phyloP scores from a whole-genome alignment of 1,140 invertebrate species.

The Chymomyza costata region DNA sequence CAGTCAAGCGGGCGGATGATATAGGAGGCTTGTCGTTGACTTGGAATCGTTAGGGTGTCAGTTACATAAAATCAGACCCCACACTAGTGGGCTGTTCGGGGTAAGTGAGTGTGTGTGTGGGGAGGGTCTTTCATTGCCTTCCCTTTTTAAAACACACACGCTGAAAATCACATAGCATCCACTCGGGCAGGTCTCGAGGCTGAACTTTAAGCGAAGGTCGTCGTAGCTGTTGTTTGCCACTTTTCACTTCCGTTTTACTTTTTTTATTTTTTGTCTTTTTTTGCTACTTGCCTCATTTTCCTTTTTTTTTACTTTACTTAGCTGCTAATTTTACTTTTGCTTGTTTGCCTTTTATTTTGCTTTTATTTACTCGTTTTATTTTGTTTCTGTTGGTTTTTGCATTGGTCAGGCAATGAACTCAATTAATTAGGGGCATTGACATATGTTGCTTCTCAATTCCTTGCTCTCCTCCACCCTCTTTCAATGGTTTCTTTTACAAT shows the following conservation, averaged over 20 bases:
- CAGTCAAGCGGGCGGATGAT: constrained; percentile 6
- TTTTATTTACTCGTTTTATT: no score
- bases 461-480: no score
- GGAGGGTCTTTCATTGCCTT: no score
- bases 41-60: constrained; percentile 44
- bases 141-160: no score
- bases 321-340: no score
- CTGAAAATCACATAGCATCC: no score
- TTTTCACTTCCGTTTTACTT: constrained; percentile 26
- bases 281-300: constrained; percentile 38
- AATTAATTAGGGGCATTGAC: constrained; percentile 63
- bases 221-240: constrained; percentile 35
- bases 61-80: no score
- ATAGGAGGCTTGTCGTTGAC: constrained; percentile 9
- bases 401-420: constrained; percentile 62
- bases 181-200: constrained; percentile 19
- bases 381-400: constrained; percentile 20
- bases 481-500: no score
- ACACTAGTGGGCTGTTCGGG: constrained; percentile 13
- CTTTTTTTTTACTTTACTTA: constrained; percentile 29
- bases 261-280: constrained; percentile 22
- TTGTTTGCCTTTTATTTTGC: no score
- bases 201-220: constrained; percentile 68
- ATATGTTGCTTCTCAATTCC: no score
- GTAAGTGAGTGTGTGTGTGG: no score